phyloP scores from a whole-genome alignment of 1,140 invertebrate species.

The Hylaeus anthracinus region DNA sequence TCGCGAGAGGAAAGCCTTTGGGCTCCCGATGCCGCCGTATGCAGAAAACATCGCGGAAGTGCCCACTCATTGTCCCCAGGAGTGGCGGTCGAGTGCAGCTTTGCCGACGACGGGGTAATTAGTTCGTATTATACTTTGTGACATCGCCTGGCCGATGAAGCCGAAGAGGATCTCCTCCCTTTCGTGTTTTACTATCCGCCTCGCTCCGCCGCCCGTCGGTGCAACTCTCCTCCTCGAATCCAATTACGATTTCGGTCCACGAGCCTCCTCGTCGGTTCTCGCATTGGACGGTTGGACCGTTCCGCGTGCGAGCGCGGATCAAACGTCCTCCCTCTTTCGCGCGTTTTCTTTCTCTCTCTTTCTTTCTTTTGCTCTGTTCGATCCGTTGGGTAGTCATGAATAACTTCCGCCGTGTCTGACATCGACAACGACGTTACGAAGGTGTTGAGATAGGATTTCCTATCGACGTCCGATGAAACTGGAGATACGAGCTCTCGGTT shows the following conservation, averaged over 20 bases:
- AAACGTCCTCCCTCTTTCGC: conserved; percentile 7
- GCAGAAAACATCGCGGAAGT: conserved; percentile 72
- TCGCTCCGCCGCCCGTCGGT: background rate
- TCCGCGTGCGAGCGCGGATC: conserved; percentile 26
- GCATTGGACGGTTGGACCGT: conserved; percentile 29
- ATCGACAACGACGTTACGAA: too few relatives aligned
- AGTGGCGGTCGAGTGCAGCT: conserved; percentile 68
- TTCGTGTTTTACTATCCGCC: background rate
- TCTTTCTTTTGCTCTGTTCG: background rate
- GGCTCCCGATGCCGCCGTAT: conserved; percentile 68
- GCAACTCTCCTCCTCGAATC: conserved; percentile 49
- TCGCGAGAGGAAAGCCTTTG: conserved; percentile 42
- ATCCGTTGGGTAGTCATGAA: too few relatives aligned
- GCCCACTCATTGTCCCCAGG: conserved; percentile 68
- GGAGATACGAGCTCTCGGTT: too few relatives aligned
- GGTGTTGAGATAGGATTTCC: too few relatives aligned
- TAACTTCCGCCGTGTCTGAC: too few relatives aligned
- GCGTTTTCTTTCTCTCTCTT: conserved; percentile 3
- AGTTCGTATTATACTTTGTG: conserved; percentile 74
- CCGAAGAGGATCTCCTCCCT: conserved; percentile 40
- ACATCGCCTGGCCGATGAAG: conserved; percentile 61
- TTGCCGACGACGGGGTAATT: conserved; percentile 74
- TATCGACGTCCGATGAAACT: too few relatives aligned
- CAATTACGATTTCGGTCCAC: conserved; percentile 62
- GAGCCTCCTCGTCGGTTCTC: conserved; percentile 12